Percentiles rank a stretch among this genome's conserved stretches.
Evolutionary conservation across 2,113 vertebrate species (phyloP).

Genomic region (Psilopsiagon aymara): DNA sequence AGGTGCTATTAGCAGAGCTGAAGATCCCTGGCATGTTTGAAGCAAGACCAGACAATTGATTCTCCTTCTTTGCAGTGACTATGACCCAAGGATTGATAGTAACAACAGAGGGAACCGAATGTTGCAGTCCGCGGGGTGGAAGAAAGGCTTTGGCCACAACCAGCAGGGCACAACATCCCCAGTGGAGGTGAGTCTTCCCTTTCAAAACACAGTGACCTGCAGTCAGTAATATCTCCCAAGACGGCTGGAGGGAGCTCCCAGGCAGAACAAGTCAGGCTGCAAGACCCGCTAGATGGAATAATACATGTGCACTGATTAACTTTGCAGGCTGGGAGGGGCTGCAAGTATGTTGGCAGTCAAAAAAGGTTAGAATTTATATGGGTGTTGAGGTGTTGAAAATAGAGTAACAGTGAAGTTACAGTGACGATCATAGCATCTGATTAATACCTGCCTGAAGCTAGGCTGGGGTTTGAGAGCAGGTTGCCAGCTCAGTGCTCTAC

Average conservation of each 20-base stretch:
- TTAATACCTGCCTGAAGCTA: background rate
- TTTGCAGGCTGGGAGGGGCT: conserved; percentile 11
- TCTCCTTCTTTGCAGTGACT: conserved; percentile 70
- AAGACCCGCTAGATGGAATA: background rate
- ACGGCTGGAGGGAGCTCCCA: background rate
- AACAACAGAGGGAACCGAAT: conserved; percentile 75
- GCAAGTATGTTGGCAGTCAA: background rate
- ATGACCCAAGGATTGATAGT: conserved; percentile 67
- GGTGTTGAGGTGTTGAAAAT: background rate
- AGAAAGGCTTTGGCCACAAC: conserved; percentile 73
- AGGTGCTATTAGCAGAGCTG: background rate
- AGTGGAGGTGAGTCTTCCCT: conserved; percentile 70
- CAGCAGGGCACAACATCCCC: conserved; percentile 75
- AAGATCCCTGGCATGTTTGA: background rate
- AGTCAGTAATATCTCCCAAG: background rate
- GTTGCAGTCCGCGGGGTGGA: conserved; percentile 74
- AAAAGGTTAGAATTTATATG: background rate
- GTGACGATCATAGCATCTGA: background rate
- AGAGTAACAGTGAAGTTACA: background rate
- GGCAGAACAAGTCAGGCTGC: background rate
- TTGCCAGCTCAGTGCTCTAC: background rate
- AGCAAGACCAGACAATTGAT: background rate
- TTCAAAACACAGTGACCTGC: background rate
- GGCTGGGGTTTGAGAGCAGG: background rate
- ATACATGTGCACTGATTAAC: background rate